Conservation (phyloP, 2,797 vertebrate genomes). For the Cyprinella venusta region DNA sequence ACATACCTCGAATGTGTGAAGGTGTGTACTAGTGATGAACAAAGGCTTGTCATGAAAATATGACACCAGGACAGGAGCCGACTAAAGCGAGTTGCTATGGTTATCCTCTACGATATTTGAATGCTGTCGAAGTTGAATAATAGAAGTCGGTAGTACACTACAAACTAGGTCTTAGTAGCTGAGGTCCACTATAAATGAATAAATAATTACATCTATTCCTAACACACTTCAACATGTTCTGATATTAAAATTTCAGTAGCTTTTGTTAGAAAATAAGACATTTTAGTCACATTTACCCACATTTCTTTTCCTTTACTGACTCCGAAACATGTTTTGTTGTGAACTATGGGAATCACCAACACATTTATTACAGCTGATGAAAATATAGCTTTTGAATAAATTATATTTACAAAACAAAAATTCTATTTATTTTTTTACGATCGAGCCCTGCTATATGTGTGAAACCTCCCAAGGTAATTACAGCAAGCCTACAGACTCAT, state of each 20-base stretch:
- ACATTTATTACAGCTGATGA: too few species aligned
- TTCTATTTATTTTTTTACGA: too few species aligned
- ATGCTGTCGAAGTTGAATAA: conserved; percentile 9
- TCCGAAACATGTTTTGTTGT: background rate
- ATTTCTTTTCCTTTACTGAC: background rate
- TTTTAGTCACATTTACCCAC: background rate
- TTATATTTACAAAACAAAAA: too few species aligned
- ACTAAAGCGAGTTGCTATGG: background rate
- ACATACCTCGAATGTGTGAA: background rate
- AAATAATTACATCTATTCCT: background rate
- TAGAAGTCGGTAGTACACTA: background rate
- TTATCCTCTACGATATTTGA: conserved; percentile 11
- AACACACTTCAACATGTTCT: background rate
- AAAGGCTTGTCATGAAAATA: background rate
- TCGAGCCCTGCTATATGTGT: background rate
- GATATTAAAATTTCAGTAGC: background rate
- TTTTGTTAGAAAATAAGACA: background rate
- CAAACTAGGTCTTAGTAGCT: background rate
- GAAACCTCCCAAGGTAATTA: background rate
- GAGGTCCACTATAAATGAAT: background rate
- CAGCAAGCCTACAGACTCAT: background rate
- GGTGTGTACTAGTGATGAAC: background rate
- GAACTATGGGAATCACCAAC: background rate
- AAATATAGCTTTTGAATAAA: too few species aligned
- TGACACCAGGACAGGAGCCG: background rate